A percentile compares a stretch with the other conserved stretches of the same genome.
Conservation (phyloP, 2,797 vertebrate genomes). For the Rhynchotus rufescens region DNA sequence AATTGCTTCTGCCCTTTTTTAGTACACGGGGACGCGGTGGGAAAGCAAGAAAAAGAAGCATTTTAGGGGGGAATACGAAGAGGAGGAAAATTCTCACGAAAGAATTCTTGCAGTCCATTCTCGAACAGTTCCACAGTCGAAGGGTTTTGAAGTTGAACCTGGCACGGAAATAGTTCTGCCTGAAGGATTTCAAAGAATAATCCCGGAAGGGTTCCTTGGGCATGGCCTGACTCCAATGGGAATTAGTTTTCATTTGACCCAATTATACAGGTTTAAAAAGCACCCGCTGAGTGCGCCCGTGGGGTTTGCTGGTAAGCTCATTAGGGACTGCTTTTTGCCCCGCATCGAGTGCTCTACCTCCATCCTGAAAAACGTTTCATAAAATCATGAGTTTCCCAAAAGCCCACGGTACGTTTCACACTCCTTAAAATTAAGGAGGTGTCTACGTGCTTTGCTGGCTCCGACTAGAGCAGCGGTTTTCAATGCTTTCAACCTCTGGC, state of each 20-base stretch:
- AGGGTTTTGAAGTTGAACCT: slow-evolving; percentile 56
- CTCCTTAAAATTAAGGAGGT: slow-evolving; percentile 17
- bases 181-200: slow-evolving; percentile 68
- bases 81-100: slow-evolving; percentile 40
- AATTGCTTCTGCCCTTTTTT: slow-evolving; percentile 55
- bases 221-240: slow-evolving; percentile 55
- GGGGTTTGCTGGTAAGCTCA: slow-evolving; percentile 64
- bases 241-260: slow-evolving; percentile 72
- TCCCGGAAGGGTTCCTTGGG: slow-evolving; percentile 56
- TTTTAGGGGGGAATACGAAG: background rate
- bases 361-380: slow-evolving; percentile 34
- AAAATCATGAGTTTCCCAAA: background rate
- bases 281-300: slow-evolving; percentile 37
- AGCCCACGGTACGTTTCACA: background rate
- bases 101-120: slow-evolving; percentile 34
- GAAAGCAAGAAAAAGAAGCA: slow-evolving; percentile 6
- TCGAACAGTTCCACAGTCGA: slow-evolving; percentile 23
- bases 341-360: background rate
- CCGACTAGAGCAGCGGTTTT: background rate
- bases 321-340: slow-evolving; percentile 50
- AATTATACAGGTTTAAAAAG: slow-evolving; percentile 65
- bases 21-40: background rate
- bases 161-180: slow-evolving; percentile 61
- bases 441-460: background rate
- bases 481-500: background rate